A percentile compares a stretch with the other conserved stretches of the same genome.
Evolutionary conservation across 2,797 vertebrate species (phyloP).

Genomic region (Enteromius treurensis): DNA sequence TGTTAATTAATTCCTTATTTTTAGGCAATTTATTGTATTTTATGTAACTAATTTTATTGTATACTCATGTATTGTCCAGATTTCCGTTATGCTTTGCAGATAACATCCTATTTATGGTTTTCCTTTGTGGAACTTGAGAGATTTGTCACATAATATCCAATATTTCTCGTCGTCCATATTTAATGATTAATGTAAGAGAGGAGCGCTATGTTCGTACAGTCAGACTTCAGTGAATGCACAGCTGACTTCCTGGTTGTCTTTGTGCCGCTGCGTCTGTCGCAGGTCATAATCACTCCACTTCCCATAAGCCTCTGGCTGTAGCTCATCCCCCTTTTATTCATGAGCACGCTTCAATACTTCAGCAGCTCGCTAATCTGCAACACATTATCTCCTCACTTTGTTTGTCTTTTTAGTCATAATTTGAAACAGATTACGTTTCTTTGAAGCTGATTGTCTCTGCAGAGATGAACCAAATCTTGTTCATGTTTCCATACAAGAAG

Average conservation of each 20-base stretch:
- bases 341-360: constrained; percentile 56
- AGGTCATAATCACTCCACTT: constrained; percentile 67
- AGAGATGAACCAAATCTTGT: constrained; percentile 63
- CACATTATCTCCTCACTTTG: constrained; percentile 73
- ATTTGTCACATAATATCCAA: constrained; percentile 5
- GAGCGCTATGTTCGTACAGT: not conserved
- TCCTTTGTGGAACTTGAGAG: not conserved
- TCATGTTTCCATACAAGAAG: constrained; percentile 71
- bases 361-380: constrained; percentile 71
- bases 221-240: not conserved
- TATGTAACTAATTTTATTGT: not conserved
- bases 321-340: constrained; percentile 49
- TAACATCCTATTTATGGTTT: not conserved
- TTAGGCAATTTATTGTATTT: not conserved
- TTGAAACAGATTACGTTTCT: constrained; percentile 66
- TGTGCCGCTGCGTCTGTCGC: constrained; percentile 71
- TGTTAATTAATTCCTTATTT: not conserved
- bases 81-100: not conserved
- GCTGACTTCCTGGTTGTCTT: constrained; percentile 76
- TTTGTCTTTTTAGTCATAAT: constrained; percentile 69
- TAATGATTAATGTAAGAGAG: not conserved
- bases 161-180: not conserved
- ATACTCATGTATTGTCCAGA: not conserved
- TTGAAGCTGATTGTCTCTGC: constrained; percentile 67
- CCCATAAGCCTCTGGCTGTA: constrained; percentile 71